Evolutionary conservation across 2,113 vertebrate genomes (phyloP).

Genomic region (Chiloscyllium plagiosum): DNA sequence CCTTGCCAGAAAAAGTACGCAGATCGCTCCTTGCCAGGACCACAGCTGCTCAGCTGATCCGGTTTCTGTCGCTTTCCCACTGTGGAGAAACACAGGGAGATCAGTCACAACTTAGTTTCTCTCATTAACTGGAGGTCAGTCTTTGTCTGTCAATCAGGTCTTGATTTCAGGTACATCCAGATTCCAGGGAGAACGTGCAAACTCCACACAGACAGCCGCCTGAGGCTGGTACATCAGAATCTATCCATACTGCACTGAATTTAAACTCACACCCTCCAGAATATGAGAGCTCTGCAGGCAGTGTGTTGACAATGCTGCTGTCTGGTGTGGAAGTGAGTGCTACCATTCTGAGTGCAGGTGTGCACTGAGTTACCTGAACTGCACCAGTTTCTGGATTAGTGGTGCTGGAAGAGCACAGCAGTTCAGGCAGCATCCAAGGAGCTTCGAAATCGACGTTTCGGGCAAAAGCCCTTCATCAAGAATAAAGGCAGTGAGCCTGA

Average conservation of each 20-base stretch:
- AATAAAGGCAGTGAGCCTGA: too few relatives aligned
- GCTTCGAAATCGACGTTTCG: too few relatives aligned
- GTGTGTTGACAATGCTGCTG: background rate
- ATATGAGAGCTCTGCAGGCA: background rate
- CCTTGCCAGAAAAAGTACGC: slow-evolving; percentile 65
- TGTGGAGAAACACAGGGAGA: slow-evolving; percentile 39
- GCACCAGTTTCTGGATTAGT: too few relatives aligned
- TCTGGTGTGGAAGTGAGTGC: background rate
- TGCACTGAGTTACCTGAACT: background rate
- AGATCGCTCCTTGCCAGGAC: slow-evolving; percentile 41
- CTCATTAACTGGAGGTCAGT: background rate
- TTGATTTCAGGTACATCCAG: too few relatives aligned
- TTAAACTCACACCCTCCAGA: background rate
- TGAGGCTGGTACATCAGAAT: background rate
- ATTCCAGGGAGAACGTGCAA: too few relatives aligned
- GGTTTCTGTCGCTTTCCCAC: slow-evolving; percentile 56
- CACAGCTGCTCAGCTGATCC: slow-evolving; percentile 50
- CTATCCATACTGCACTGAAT: background rate
- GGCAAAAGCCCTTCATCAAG: too few relatives aligned
- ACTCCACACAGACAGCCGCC: too few relatives aligned
- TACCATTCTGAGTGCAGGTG: background rate
- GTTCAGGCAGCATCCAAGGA: too few relatives aligned
- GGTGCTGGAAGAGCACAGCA: too few relatives aligned
- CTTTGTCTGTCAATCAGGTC: background rate
- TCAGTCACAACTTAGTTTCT: background rate